These are phyloP conservation scores for Synanceia verrucosa DNA, from an alignment of 2,797 vertebrate species.

Conservation along the genomic window DNA sequence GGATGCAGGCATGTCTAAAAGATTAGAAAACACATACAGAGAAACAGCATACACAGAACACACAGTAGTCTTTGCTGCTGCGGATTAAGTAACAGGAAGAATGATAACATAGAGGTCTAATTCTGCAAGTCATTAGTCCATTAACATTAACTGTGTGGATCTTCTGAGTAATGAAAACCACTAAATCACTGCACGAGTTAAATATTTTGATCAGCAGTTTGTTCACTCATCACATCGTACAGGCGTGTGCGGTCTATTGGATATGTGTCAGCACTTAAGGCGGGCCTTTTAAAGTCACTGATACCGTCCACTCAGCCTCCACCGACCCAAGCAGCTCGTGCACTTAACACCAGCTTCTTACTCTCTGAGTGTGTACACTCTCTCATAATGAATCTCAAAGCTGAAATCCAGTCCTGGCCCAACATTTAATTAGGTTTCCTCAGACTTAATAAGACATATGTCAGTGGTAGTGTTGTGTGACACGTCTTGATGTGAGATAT, in stretches of 20 bases:
- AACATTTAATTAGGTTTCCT: slow-evolving; percentile 80
- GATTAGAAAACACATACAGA: background rate
- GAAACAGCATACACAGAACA: background rate
- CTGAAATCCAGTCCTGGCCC: slow-evolving; percentile 72
- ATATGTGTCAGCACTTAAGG: slow-evolving; percentile 59
- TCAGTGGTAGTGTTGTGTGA: slow-evolving; percentile 78
- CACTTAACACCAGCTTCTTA: slow-evolving; percentile 70
- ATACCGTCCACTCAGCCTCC: slow-evolving; percentile 71
- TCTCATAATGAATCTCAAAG: slow-evolving; percentile 73
- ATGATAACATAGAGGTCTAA: background rate
- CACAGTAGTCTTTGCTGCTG: background rate
- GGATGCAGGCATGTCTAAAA: background rate
- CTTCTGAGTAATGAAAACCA: slow-evolving; percentile 24
- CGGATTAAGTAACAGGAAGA: background rate
- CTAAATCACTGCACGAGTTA: slow-evolving; percentile 30
- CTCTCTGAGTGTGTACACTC: slow-evolving; percentile 51
- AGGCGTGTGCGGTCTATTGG: slow-evolving; percentile 27
- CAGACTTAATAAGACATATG: slow-evolving; percentile 79
- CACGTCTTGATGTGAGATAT: slow-evolving; percentile 75
- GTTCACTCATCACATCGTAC: slow-evolving; percentile 38
- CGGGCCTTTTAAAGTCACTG: slow-evolving; percentile 68
- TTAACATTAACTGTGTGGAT: background rate
- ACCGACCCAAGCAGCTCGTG: slow-evolving; percentile 53
- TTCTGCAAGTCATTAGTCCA: background rate
- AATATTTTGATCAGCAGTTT: slow-evolving; percentile 58